Evolutionary conservation across 2,888 invertebrate genomes (phyloP), one percentile per base, ranked within the genome.

Genomic region (Carterocephalus palaemon): DNA sequence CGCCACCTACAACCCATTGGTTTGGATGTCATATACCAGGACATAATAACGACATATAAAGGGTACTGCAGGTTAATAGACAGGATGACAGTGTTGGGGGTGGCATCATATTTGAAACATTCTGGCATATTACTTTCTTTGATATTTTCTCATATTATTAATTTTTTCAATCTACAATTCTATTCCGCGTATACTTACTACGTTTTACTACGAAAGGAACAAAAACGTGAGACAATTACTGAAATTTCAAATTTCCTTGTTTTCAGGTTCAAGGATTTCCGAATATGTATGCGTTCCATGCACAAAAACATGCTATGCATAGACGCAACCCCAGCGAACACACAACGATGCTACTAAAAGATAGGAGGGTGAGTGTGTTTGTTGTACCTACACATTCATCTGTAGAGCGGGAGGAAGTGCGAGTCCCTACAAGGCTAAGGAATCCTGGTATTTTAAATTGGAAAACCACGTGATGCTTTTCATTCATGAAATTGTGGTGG

Each of bases 221-320:
- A n/a, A n/a, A n/a, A n/a, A n/a, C n/a, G n/a, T n/a, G n/a, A n/a
- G n/a, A n/a, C n/a, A n/a, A n/a, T n/a, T n/a, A n/a, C n/a, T n/a
- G n/a, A n/a, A n/a, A n/a, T n/a, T n/a, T n/a, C n/a, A n/a, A n/a
- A 24, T 5, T 19, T 33, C 34, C 10, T 29, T 17, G 28, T 47
- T 68, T 64, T 36, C 78, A 93, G 93, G 88, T 93, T 4, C 70
- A 75, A 7, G 90, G 90, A 4, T 92, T 93, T 63, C 80, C 89
- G 3, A 86, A 93, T 62, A 91, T 92, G 24, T 94, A 93, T 71
- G 72, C 91, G 15, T 90, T 93, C 75, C 71, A 88, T 42, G 90
- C 90, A 60, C 81, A 86, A 54, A 85, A 88, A 58, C 90, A 89
- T 52, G 88, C 86, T 9, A 81, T 80, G 51, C 75, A 90, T 41